Evolutionary conservation across 2,888 invertebrate genomes (phyloP).

Genomic region (Ormyrus rosae): DNA sequence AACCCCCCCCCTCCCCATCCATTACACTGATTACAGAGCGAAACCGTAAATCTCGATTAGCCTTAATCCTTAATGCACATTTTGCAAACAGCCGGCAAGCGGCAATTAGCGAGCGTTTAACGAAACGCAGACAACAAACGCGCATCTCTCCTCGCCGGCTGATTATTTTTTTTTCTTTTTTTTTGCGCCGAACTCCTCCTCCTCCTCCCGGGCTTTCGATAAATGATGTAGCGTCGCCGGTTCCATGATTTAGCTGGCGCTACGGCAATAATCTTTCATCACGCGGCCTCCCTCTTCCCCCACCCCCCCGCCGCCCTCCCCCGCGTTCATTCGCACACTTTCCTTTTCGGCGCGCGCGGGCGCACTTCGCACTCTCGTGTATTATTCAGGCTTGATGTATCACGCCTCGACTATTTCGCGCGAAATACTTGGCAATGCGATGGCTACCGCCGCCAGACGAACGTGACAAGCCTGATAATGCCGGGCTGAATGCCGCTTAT

Average conservation of each 20-base stretch:
- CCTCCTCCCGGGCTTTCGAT: constrained; percentile 9
- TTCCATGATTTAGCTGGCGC: constrained; percentile 54
- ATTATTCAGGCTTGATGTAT: constrained; percentile 56
- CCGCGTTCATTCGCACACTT: neutral
- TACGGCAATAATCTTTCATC: constrained; percentile 55
- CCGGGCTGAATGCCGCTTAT: neutral
- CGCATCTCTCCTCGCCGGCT: neutral
- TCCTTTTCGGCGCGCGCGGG: constrained; percentile 8
- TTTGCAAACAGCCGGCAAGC: neutral
- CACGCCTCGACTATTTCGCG: constrained; percentile 39
- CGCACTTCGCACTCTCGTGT: constrained; percentile 25
- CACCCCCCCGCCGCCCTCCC: neutral
- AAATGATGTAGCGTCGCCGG: constrained; percentile 45
- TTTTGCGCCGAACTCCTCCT: neutral
- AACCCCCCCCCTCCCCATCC: neutral
- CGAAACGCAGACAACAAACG: neutral
- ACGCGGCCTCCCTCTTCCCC: constrained; percentile 12
- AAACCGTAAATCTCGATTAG: constrained; percentile 1
- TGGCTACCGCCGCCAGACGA: neutral
- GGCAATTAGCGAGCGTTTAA: constrained; percentile 6
- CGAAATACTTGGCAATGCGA: constrained; percentile 30
- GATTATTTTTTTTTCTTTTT: neutral
- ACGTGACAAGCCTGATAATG: constrained; percentile 29
- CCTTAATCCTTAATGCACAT: constrained; percentile 7
- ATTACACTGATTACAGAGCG: constrained; percentile 1